Percentiles rank a stretch among this genome's conserved stretches.
Conservation (phyloP, 2,888 invertebrate species). For the Watsonalla binaria region DNA sequence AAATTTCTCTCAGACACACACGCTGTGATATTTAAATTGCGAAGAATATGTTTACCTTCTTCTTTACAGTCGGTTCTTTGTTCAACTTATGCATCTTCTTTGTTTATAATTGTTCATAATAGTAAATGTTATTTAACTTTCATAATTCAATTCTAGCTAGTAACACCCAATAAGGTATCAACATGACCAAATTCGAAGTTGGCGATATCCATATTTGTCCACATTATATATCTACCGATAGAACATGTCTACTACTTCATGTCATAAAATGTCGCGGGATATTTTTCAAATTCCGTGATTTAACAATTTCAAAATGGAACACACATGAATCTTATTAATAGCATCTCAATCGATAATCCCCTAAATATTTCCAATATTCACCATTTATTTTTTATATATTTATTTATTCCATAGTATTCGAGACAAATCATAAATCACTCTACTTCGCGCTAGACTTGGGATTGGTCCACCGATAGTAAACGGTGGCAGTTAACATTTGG, state of each 20-base stretch:
- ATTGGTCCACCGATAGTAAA: constrained; percentile 26
- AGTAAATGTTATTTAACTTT: background rate
- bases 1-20: no score
- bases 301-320: no score
- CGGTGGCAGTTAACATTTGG: constrained; percentile 62
- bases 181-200: background rate
- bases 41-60: no score
- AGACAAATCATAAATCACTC: no score
- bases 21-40: no score
- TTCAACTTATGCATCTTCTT: background rate
- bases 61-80: background rate
- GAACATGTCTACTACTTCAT: background rate
- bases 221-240: background rate
- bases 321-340: no score
- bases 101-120: background rate
- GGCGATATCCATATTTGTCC: background rate
- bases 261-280: no score
- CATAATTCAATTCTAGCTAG: background rate
- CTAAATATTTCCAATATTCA: no score
- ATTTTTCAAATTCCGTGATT: no score
- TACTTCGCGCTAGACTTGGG: constrained; percentile 17
- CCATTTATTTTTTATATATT: no score
- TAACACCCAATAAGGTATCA: background rate
- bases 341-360: no score
- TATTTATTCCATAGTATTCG: no score